phyloP scores from a whole-genome alignment of 1,140 invertebrate genomes.

The Eumaeus atala region DNA sequence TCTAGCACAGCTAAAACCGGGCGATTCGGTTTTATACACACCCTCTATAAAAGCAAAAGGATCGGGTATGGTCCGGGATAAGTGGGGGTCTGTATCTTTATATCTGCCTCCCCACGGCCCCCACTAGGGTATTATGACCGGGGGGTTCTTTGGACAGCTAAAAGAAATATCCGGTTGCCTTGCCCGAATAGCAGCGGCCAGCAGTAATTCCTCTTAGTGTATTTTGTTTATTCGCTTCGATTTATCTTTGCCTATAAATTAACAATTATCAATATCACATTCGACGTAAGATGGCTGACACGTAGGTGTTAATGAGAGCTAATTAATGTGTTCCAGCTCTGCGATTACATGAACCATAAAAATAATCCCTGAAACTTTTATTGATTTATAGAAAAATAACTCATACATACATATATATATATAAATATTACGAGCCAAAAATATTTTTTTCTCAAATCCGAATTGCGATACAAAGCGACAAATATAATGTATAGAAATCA shows the following conservation, averaged over 20 bases:
- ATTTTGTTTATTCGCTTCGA: conserved; percentile 57
- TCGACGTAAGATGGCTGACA: too few relatives aligned
- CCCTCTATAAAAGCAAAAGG: conserved; percentile 75
- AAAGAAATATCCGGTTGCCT: conserved; percentile 72
- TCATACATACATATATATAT: too few relatives aligned
- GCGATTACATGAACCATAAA: too few relatives aligned
- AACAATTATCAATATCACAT: conserved; percentile 7
- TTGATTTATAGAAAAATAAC: too few relatives aligned
- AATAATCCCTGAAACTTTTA: too few relatives aligned
- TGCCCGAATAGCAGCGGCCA: conserved; percentile 45
- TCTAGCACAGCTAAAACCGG: conserved; percentile 47
- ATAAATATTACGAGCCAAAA: too few relatives aligned
- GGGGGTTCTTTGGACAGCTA: conserved; percentile 69
- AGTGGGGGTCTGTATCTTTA: conserved; percentile 73
- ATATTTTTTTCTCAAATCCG: too few relatives aligned
- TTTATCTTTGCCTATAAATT: conserved; percentile 18
- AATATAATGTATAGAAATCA: too few relatives aligned
- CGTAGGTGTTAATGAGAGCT: too few relatives aligned
- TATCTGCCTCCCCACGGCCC: conserved; percentile 55
- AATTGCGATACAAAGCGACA: too few relatives aligned
- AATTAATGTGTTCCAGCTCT: too few relatives aligned
- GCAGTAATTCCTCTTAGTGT: conserved; percentile 63
- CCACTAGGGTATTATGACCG: conserved; percentile 65
- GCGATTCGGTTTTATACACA: conserved; percentile 72
- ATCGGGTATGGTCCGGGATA: conserved; percentile 70